A percentile compares a stretch with the other conserved stretches of the same genome.
Conservation (phyloP, 1,140 invertebrate species). For the Planococcus citri region DNA sequence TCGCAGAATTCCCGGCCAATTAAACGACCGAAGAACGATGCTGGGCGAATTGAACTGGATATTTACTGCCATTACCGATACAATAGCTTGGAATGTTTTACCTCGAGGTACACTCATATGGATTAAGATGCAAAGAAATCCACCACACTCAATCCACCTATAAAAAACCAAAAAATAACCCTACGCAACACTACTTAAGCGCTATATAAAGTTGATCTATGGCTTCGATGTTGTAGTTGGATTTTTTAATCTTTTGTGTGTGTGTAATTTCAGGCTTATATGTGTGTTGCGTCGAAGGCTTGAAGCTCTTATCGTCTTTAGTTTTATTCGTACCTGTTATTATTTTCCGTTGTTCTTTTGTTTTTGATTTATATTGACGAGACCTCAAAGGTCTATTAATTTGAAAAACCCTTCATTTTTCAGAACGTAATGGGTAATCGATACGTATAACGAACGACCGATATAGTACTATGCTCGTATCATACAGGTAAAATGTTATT, state of each 20-base stretch:
- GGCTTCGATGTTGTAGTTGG: no score
- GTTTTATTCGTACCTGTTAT: no score
- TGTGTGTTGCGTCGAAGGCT: no score
- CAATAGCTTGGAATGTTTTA: conserved; percentile 98
- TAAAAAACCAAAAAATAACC: no score
- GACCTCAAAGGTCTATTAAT: conserved; percentile 1
- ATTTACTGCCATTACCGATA: conserved; percentile 98
- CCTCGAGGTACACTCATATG: conserved; percentile 71
- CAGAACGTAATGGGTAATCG: not conserved
- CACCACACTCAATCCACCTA: not conserved
- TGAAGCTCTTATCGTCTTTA: no score
- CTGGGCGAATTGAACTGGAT: conserved; percentile 99
- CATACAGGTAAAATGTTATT: not conserved
- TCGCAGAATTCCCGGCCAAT: conserved; percentile 79
- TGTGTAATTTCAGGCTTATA: no score
- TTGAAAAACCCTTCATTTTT: not conserved
- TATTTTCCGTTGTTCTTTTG: no score
- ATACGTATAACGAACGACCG: not conserved
- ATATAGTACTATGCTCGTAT: not conserved
- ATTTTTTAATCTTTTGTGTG: no score
- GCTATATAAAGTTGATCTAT: no score
- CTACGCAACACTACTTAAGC: no score
- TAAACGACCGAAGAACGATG: conserved; percentile 92
- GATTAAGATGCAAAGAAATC: not conserved
- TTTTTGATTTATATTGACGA: not conserved